These are phyloP conservation scores for Xanthorhoe spadicearia DNA, from an alignment of 2,888 invertebrate genomes.

Conservation along the genomic window DNA sequence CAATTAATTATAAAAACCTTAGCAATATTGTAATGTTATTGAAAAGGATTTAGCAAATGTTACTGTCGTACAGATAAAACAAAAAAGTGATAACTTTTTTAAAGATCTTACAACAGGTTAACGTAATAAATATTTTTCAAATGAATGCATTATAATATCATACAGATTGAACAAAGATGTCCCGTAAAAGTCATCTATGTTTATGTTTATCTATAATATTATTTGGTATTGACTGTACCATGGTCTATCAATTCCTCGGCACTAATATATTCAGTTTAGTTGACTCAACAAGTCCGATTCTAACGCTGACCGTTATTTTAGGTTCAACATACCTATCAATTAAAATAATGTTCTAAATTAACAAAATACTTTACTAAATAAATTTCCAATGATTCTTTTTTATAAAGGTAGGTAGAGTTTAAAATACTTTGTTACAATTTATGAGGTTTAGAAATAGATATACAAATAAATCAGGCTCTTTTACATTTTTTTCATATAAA, in stretches of 20 bases:
- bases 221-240: conserved; percentile 1
- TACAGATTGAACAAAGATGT: not conserved
- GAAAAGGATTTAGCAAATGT: not conserved
- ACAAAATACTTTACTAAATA: conserved; percentile 6
- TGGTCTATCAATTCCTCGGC: conserved; percentile 3
- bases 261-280: conserved; percentile 26
- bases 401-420: not conserved
- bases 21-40: not conserved
- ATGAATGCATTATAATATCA: no score
- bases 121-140: no score
- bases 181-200: not conserved
- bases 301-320: conserved; percentile 40
- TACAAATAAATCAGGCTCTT: not conserved
- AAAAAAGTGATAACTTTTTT: not conserved
- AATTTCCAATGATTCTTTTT: not conserved
- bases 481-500: no score
- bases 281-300: conserved; percentile 20
- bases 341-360: conserved; percentile 23
- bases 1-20: not conserved
- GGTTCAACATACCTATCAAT: conserved; percentile 49
- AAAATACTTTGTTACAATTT: not conserved
- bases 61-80: not conserved
- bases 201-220: not conserved
- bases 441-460: not conserved
- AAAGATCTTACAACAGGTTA: no score